A percentile compares a stretch with the other conserved stretches of the same genome.
phyloP scores from a whole-genome alignment of 30 jellyfish, hydroid and myxozoan species.

The Rhopilema esculentum region DNA sequence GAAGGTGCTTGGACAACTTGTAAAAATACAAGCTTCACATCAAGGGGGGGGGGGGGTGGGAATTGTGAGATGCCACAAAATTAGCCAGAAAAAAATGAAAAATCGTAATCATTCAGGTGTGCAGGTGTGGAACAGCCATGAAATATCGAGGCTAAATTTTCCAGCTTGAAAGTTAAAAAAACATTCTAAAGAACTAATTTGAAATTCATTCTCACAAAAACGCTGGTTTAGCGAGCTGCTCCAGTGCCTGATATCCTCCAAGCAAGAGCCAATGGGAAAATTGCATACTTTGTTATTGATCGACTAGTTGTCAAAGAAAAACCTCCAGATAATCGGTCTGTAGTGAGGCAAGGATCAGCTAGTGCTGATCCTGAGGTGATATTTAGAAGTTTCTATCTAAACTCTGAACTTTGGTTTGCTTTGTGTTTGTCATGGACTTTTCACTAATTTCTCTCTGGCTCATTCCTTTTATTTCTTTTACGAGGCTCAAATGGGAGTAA shows the following conservation, averaged over 20 bases:
- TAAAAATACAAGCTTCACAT: too few relatives aligned
- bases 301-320: constrained; percentile 32
- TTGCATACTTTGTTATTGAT: constrained; percentile 21
- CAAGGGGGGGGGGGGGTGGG: constrained; percentile 5
- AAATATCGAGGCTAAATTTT: constrained; percentile 17
- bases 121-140: constrained; percentile 6
- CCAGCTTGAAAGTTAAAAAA: neutral
- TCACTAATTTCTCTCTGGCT: too few relatives aligned
- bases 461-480: too few relatives aligned
- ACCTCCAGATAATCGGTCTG: constrained; percentile 27
- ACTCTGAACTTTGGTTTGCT: too few relatives aligned
- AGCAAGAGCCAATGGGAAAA: constrained; percentile 38
- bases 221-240: constrained; percentile 43
- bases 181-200: neutral
- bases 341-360: too few relatives aligned
- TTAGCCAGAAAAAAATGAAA: neutral
- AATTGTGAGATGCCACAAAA: constrained; percentile 10
- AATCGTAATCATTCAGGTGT: neutral
- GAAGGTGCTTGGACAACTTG: too few relatives aligned
- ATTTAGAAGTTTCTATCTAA: too few relatives aligned
- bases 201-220: too few relatives aligned
- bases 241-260: constrained; percentile 39
- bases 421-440: too few relatives aligned
- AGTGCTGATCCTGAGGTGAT: too few relatives aligned
- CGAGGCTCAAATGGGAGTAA: constrained; percentile 11